Conservation (phyloP, 2,888 invertebrate genomes). For the Agrochola circellaris region DNA sequence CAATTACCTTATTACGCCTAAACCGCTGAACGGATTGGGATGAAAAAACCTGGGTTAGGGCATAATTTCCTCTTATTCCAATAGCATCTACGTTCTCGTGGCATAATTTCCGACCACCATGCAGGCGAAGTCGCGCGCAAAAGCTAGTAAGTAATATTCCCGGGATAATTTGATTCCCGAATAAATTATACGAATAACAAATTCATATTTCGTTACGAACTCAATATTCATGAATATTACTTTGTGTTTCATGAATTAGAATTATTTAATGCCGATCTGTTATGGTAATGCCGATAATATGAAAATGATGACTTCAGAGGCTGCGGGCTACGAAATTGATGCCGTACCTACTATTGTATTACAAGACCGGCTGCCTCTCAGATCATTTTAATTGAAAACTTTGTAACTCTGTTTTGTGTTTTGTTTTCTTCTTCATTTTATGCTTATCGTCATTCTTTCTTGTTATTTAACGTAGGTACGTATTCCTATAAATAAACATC, state of each 20-base stretch:
- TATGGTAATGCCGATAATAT: conserved; percentile 59
- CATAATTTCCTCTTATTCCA: no score
- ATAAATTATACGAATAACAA: conserved; percentile 37
- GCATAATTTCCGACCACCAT: neutral
- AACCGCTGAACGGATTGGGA: no score
- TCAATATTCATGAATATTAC: conserved; percentile 58
- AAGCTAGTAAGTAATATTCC: conserved; percentile 7
- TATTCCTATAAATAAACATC: neutral
- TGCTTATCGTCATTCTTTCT: neutral
- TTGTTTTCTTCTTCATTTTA: neutral
- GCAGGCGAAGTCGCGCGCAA: neutral
- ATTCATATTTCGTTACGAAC: conserved; percentile 33
- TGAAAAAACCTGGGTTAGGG: no score
- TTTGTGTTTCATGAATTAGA: conserved; percentile 58
- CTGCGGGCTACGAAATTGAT: conserved; percentile 37
- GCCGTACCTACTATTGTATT: conserved; percentile 34
- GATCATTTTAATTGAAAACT: conserved; percentile 48
- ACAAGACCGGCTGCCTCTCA: conserved; percentile 28
- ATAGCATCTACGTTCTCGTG: neutral
- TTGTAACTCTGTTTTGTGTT: conserved; percentile 26
- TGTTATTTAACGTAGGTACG: neutral
- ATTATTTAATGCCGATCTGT: conserved; percentile 54
- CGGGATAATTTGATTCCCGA: conserved; percentile 22
- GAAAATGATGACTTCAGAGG: conserved; percentile 48
- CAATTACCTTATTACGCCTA: no score